phyloP scores from a whole-genome alignment of 2,113 vertebrate genomes.

The Ameiurus melas region DNA sequence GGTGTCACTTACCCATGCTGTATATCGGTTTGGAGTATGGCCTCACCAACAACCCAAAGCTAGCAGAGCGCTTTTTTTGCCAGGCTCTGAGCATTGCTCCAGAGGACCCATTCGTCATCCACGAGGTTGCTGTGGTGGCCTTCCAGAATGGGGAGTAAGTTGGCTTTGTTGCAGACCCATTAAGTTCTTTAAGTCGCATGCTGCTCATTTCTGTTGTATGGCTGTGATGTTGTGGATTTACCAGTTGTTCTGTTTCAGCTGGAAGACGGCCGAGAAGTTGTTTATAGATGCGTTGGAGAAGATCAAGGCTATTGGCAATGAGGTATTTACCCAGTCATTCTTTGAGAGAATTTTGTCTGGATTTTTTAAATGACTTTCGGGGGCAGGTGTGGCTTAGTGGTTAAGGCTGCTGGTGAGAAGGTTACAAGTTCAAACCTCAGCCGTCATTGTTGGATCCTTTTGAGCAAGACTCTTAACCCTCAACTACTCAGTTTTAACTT shows the following conservation, averaged over 20 bases:
- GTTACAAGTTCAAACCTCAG: not conserved
- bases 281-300: constrained; percentile 98
- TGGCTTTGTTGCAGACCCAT: not conserved
- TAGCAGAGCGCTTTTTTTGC: constrained; percentile 97
- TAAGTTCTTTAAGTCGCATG: not conserved
- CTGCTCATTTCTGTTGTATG: not conserved
- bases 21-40: constrained; percentile 98
- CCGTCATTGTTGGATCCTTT: not conserved
- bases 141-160: constrained; percentile 99
- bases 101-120: constrained; percentile 97
- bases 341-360: not conserved
- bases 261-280: constrained; percentile 94
- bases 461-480: not conserved
- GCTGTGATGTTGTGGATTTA: not conserved
- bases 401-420: not conserved
- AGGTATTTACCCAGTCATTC: constrained; percentile 72
- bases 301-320: constrained; percentile 97
- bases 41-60: constrained; percentile 96
- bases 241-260: constrained; percentile 74
- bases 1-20: constrained; percentile 96
- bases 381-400: not conserved
- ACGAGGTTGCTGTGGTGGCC: constrained; percentile 96
- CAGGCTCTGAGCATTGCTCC: constrained; percentile 97
- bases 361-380: not conserved
- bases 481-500: not conserved